phyloP scores from a whole-genome alignment of 2,113 vertebrate genomes.

The Ailuropoda melanoleuca region DNA sequence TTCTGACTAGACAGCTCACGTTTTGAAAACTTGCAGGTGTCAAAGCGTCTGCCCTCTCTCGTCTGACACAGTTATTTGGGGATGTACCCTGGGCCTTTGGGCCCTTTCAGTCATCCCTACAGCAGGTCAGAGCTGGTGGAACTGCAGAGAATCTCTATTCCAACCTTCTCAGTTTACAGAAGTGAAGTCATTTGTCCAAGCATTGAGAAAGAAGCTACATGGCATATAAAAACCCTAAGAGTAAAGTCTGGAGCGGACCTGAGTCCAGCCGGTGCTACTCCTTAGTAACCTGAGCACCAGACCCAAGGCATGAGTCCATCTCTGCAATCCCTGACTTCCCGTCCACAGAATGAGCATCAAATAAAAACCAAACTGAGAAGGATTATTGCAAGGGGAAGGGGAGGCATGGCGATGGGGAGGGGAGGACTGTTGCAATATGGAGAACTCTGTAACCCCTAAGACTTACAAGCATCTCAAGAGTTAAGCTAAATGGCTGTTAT shows the following conservation, averaged over 20 bases:
- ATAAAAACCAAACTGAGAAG: neutral
- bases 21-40: neutral
- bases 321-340: neutral
- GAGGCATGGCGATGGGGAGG: no score
- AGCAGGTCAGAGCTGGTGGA: neutral
- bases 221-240: neutral
- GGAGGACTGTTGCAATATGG: neutral
- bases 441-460: neutral
- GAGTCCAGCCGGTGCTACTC: neutral
- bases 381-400: neutral
- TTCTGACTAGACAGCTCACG: neutral
- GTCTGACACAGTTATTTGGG: neutral
- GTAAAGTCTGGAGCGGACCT: neutral
- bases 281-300: neutral
- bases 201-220: neutral
- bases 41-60: neutral
- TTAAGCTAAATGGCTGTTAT: neutral
- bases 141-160: neutral
- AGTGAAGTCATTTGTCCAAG: neutral
- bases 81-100: neutral
- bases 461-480: neutral
- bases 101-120: neutral
- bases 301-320: fast-evolving
- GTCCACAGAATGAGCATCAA: neutral
- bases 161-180: neutral